Conservation (phyloP, 2,113 vertebrate species). For the Pantherophis guttatus region DNA sequence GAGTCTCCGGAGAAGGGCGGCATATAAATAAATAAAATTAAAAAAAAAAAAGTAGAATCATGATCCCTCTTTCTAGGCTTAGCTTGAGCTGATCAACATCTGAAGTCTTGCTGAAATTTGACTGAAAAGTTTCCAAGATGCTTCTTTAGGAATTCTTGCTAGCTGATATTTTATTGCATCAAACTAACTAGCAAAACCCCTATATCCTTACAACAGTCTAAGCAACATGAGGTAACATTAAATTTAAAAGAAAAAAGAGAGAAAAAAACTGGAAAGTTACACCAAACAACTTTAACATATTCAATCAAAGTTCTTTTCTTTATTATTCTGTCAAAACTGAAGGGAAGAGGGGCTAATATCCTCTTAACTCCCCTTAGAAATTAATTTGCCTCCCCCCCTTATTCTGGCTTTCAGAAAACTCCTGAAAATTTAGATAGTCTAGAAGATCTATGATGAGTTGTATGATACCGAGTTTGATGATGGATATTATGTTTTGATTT, state of each 20-base stretch:
- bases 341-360: background rate
- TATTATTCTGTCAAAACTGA: background rate
- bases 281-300: background rate
- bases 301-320: background rate
- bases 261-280: background rate
- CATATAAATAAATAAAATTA: too few relatives aligned
- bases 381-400: background rate
- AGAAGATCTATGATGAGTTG: background rate
- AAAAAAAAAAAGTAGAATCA: background rate
- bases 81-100: background rate
- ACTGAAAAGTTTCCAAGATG: background rate
- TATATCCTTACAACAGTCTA: background rate
- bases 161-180: background rate
- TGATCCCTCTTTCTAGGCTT: background rate
- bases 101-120: background rate
- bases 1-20: too few relatives aligned
- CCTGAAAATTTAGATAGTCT: background rate
- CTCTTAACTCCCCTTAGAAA: background rate
- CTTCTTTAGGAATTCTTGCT: background rate
- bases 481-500: background rate
- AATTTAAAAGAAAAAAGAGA: background rate
- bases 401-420: background rate
- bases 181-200: background rate
- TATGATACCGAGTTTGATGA: background rate
- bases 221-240: background rate